Conservation (phyloP, 1,140 invertebrate species). For the Teleogryllus occipitalis region DNA sequence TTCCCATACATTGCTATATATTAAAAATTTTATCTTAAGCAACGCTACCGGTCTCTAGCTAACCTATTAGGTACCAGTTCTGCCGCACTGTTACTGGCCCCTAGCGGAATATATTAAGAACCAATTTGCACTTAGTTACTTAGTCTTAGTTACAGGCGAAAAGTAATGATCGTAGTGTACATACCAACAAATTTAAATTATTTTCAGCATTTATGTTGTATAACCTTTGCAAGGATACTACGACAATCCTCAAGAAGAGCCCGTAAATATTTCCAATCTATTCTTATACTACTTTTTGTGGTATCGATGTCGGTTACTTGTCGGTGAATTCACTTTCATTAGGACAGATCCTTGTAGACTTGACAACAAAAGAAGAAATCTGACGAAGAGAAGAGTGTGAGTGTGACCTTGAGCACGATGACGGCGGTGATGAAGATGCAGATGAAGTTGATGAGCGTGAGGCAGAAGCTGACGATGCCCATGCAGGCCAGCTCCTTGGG, state of each 20-base stretch:
- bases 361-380: not conserved
- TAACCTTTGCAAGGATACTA: not conserved
- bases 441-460: constrained; percentile 74
- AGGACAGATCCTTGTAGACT: not conserved
- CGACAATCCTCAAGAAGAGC: not conserved
- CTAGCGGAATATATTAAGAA: too few relatives aligned
- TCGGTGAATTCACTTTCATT: not conserved
- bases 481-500: constrained; percentile 68
- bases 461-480: constrained; percentile 66
- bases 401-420: constrained; percentile 61
- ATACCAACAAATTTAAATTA: too few relatives aligned
- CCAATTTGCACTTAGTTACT: too few relatives aligned
- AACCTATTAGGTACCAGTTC: too few relatives aligned
- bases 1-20: too few relatives aligned
- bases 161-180: too few relatives aligned
- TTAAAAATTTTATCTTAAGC: too few relatives aligned
- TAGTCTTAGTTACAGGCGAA: too few relatives aligned
- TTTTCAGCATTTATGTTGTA: not conserved
- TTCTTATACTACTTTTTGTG: not conserved
- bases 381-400: not conserved
- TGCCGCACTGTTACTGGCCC: too few relatives aligned
- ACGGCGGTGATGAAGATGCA: constrained; percentile 78
- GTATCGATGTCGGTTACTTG: not conserved
- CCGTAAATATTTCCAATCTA: not conserved
- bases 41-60: too few relatives aligned